Percentiles rank a stretch among this genome's conserved stretches.
phyloP scores from a whole-genome alignment of 1,140 invertebrate species.

The Pararge aegeria region DNA sequence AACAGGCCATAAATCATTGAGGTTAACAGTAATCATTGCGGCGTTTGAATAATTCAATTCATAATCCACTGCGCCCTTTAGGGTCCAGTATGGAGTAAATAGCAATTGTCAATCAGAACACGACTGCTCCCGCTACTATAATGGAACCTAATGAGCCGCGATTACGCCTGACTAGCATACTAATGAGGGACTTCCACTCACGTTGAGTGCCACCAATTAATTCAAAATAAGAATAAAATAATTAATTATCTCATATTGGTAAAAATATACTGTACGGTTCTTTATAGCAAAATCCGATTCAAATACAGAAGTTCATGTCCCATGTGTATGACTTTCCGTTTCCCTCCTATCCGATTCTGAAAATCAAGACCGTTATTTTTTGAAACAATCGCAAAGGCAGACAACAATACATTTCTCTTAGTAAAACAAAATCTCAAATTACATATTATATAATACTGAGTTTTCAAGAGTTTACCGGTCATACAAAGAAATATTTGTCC shows the following conservation, averaged over 20 bases:
- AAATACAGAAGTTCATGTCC: neutral
- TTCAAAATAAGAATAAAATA: neutral
- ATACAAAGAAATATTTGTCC: neutral
- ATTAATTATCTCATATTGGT: neutral
- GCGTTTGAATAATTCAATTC: constrained; percentile 41
- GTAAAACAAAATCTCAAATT: too few species aligned
- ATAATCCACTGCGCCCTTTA: constrained; percentile 32
- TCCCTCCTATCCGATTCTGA: too few species aligned
- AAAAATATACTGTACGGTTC: too few species aligned
- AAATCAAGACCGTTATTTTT: too few species aligned
- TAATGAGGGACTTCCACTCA: constrained; percentile 47
- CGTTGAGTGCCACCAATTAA: constrained; percentile 44
- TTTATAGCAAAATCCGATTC: neutral
- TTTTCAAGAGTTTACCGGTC: too few species aligned
- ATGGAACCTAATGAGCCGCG: constrained; percentile 56
- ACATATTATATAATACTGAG: too few species aligned
- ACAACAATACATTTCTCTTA: too few species aligned
- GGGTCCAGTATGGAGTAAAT: constrained; percentile 36
- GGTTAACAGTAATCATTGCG: constrained; percentile 33
- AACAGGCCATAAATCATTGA: constrained; percentile 16
- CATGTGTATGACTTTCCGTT: too few species aligned
- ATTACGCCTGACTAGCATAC: constrained; percentile 42
- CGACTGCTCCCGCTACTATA: constrained; percentile 46
- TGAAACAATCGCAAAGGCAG: too few species aligned
- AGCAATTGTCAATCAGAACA: constrained; percentile 44